Conservation (phyloP, 2,888 invertebrate species). For the Drosophila nigricruria region DNA sequence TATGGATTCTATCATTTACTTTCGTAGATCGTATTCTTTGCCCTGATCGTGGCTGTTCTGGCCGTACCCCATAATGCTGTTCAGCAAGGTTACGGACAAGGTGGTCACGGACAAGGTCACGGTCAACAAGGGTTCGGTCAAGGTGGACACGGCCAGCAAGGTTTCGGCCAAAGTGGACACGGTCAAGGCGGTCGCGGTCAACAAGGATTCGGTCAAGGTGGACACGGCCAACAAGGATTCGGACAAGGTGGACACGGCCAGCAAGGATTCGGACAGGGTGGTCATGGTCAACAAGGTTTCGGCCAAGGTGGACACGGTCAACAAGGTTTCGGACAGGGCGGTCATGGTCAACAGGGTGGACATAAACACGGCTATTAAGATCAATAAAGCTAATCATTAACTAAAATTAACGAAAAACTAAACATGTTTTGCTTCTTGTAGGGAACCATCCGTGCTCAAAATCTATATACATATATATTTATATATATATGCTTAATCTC, state of each 20-base stretch:
- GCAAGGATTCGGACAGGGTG: conserved; percentile 39
- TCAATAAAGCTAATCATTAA: conserved; percentile 11
- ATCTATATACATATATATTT: not conserved
- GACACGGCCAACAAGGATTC: conserved; percentile 23
- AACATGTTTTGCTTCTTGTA: not conserved
- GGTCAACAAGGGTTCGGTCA: conserved; percentile 45
- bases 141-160: no score
- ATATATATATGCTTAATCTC: not conserved
- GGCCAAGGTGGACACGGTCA: conserved; percentile 32
- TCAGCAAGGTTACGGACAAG: not conserved
- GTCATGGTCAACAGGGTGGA: not conserved
- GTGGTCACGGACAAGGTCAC: conserved; percentile 42
- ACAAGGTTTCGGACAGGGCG: conserved; percentile 15
- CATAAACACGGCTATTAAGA: conserved; percentile 3
- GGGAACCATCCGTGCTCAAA: not conserved
- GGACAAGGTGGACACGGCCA: conserved; percentile 40
- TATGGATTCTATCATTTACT: not conserved
- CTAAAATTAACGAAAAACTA: not conserved
- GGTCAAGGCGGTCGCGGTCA: conserved; percentile 38
- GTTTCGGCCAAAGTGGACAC: conserved; percentile 30
- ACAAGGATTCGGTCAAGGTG: conserved; percentile 26
- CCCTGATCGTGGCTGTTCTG: conserved; percentile 63
- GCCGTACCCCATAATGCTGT: conserved; percentile 38
- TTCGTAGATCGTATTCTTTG: conserved; percentile 62
- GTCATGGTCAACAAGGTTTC: conserved; percentile 45